Percentiles rank a stretch among this genome's conserved stretches.
Evolutionary conservation across 1,140 invertebrate genomes (phyloP).

Genomic region (Antheraea mylitta): DNA sequence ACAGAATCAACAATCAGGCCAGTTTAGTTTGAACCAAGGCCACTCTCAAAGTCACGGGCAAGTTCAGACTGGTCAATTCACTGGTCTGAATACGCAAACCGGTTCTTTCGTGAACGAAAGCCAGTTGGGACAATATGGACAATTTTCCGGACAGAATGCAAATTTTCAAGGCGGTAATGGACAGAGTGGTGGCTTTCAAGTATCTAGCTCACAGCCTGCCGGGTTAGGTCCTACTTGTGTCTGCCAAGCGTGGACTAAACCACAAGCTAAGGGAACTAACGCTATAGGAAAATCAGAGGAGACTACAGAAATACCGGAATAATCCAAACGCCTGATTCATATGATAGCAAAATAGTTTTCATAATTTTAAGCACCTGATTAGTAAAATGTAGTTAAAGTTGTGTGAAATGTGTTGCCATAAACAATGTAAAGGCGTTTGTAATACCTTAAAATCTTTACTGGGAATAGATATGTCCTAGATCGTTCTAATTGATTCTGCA

Average conservation of each 20-base stretch:
- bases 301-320: conserved; percentile 25
- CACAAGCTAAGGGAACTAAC: conserved; percentile 27
- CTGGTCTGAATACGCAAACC: conserved; percentile 4
- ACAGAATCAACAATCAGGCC: conserved; percentile 17
- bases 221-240: conserved; percentile 58
- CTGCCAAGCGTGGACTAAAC: conserved; percentile 67
- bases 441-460: too few species aligned
- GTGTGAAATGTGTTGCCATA: conserved; percentile 6
- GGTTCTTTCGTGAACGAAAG: neutral
- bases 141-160: neutral
- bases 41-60: conserved; percentile 17
- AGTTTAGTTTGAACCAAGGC: neutral
- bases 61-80: conserved; percentile 6
- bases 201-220: conserved; percentile 33
- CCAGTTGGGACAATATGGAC: neutral
- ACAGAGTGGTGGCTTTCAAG: conserved; percentile 11
- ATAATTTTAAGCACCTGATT: conserved; percentile 1
- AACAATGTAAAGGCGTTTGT: neutral
- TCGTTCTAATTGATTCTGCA: too few species aligned
- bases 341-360: conserved; percentile 6
- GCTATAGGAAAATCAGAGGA: conserved; percentile 36
- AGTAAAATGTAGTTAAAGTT: conserved; percentile 5
- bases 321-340: neutral
- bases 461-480: too few species aligned
- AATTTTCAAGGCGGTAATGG: neutral